These are phyloP conservation scores for Mus minutoides DNA, from an alignment of 2,797 vertebrate genomes.

Conservation along the genomic window DNA sequence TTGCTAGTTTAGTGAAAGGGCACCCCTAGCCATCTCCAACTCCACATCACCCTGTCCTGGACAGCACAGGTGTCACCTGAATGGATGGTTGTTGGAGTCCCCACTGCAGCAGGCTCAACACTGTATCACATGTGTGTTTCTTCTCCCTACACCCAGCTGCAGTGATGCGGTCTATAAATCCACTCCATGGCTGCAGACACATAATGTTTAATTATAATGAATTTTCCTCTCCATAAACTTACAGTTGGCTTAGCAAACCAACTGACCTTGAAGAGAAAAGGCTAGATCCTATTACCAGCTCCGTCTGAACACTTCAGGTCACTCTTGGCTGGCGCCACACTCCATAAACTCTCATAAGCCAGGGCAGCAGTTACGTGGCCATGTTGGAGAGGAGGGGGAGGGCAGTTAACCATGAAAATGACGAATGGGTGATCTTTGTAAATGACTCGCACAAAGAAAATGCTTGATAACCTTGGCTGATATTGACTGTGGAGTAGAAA, in stretches of 20 bases:
- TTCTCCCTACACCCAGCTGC: background rate
- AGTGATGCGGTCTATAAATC: conserved; percentile 30
- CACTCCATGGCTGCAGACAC: background rate
- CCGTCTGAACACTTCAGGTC: background rate
- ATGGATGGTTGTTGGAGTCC: background rate
- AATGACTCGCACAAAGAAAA: background rate
- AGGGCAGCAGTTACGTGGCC: background rate
- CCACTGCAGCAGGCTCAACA: background rate
- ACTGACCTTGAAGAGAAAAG: conserved; percentile 63
- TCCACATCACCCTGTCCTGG: background rate
- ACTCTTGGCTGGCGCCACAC: background rate
- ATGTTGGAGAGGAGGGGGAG: background rate
- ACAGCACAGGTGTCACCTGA: background rate
- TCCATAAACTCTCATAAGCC: conserved; percentile 39
- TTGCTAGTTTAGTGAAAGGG: background rate
- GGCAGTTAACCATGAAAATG: background rate
- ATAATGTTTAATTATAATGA: conserved; percentile 53
- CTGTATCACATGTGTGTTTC: background rate
- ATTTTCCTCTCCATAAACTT: conserved; percentile 65
- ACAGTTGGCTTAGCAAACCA: conserved; percentile 54
- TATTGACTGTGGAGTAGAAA: background rate
- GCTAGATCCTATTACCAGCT: conserved; percentile 39
- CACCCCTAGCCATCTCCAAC: background rate
- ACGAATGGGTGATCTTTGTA: background rate
- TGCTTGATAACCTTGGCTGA: background rate